Conservation (phyloP, 2,113 vertebrate species). For the Zosterops japonicus region DNA sequence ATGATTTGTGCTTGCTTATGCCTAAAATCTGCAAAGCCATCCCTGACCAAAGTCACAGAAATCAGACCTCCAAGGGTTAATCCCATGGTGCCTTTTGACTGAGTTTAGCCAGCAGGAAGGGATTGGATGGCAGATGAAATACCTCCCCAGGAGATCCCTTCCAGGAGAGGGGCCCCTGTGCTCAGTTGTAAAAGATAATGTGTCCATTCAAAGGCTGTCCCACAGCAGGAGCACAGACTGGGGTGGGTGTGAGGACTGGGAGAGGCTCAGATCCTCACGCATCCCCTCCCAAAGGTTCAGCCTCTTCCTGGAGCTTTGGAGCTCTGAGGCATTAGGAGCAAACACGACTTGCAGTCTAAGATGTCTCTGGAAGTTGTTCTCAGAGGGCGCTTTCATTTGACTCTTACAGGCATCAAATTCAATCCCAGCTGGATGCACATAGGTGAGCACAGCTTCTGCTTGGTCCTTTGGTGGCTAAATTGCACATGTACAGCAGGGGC, state of each 20-base stretch:
- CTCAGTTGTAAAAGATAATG: neutral
- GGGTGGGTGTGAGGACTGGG: neutral
- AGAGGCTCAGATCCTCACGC: neutral
- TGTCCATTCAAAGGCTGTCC: neutral
- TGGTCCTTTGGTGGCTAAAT: neutral
- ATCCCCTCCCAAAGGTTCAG: neutral
- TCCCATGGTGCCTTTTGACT: neutral
- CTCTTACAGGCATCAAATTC: neutral
- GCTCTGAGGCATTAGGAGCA: neutral
- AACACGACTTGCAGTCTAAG: neutral
- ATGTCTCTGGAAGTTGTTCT: neutral
- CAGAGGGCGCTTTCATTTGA: neutral
- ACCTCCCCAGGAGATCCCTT: neutral
- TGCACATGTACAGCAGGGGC: rapidly evolving
- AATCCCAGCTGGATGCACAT: neutral
- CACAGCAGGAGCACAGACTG: neutral
- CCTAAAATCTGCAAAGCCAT: neutral
- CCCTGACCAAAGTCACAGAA: neutral
- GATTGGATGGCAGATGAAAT: conserved; percentile 21
- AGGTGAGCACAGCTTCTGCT: neutral
- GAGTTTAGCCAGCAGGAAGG: neutral
- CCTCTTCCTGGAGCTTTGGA: neutral
- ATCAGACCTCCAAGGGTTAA: conserved; percentile 20
- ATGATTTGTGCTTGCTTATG: neutral
- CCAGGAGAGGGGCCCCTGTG: conserved; percentile 1